A percentile compares a stretch with the other conserved stretches of the same genome.
Evolutionary conservation across 2,888 invertebrate species (phyloP).

Genomic region (Lepidochitona cinerea): DNA sequence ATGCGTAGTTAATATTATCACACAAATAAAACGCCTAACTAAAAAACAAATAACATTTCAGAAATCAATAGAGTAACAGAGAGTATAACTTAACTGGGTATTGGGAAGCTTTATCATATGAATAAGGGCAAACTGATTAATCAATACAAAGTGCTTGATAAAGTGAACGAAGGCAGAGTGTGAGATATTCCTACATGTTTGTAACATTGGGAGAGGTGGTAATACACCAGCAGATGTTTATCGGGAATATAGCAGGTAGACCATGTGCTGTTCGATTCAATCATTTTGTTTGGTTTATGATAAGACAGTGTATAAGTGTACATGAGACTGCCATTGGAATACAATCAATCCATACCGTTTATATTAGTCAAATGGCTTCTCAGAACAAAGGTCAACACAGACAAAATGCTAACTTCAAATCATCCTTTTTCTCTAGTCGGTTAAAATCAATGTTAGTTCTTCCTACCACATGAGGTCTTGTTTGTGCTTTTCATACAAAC

Average conservation of each 20-base stretch:
- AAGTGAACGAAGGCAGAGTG: no score
- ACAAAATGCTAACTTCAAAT: conserved; percentile 1
- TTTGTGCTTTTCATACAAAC: no score
- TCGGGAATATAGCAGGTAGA: conserved; percentile 1
- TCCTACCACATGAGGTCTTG: no score
- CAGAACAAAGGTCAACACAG: not conserved
- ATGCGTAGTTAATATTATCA: no score
- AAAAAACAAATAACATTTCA: no score
- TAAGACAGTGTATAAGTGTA: not conserved
- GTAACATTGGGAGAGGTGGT: no score
- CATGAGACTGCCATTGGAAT: not conserved
- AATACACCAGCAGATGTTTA: conserved; percentile 4
- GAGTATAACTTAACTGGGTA: not conserved
- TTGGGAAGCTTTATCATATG: not conserved
- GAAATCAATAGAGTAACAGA: not conserved
- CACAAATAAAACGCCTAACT: no score
- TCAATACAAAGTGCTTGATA: not conserved
- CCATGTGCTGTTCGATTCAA: conserved; percentile 1
- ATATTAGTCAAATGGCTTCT: not conserved
- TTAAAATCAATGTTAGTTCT: not conserved
- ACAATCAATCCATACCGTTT: not conserved
- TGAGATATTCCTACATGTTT: no score
- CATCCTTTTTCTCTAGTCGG: not conserved
- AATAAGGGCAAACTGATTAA: not conserved
- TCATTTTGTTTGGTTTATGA: conserved; percentile 5